Base-by-base conservation (phyloP, 2,797 vertebrate species). In the Anguilla megastoma region DNA sequence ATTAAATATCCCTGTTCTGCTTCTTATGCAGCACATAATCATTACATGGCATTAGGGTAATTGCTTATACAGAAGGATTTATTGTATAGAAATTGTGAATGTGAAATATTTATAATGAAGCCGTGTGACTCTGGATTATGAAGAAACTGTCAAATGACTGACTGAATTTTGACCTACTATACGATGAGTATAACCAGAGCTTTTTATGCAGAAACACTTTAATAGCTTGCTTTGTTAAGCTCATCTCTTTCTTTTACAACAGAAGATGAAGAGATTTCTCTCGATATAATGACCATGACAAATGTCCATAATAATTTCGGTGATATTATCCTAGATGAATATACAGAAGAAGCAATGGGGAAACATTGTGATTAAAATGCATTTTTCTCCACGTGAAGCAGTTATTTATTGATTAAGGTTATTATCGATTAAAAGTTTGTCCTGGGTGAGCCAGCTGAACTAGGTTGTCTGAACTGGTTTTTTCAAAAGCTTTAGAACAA, bases 151-250 rank as follows among this genome's bases (percentile, higher is more conserved):
- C 33, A 36, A 76, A 76, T 76, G 30, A 76, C 27, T 36, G 27
- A 36, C 33, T 76, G 71, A 36, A 76, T 76, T 69, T 76, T 76
- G 33, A 33, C 27, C 33, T 36, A 76, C 71, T 36, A 36, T 33
- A 76, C 14, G n/a, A 69, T 69, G 69, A 9, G 69, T 9, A 16
- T 14, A 80, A 45, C 3, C 76, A 41, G 76, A 80, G 36, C 76
- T 80, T 80, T 80, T 80, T 80, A 80, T 48, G 41, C 76, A 80
- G 76, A 48, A 80, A 80, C 41, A 21, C 21, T 80, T 80, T 80
- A 80, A 80, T 80, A 45, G 16, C 41, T 45, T 21, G 41, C 76
- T 80, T 80, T 80, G 21, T 80, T 80, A 8, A 76, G 71, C 71
- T 76, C 30, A 2, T 76, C 71, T 10, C 71, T 76, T 36, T 76